phyloP scores from a whole-genome alignment of 2,888 invertebrate species.

The Oegoconia quadripuncta region DNA sequence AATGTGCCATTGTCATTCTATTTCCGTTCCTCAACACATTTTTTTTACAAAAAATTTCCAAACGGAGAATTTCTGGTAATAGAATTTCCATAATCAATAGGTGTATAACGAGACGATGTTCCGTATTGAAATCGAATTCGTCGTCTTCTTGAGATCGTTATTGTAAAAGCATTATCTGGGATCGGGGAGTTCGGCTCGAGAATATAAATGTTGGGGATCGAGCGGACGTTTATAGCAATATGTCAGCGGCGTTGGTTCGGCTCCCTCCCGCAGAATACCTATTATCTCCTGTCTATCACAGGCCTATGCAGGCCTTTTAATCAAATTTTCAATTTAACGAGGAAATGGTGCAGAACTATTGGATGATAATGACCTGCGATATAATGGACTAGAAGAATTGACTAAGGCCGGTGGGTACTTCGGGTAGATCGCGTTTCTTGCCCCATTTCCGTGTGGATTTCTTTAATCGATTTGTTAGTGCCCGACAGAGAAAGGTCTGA shows the following conservation, averaged over 20 bases:
- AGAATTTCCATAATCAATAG: constrained; percentile 50
- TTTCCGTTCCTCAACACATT: constrained; percentile 1
- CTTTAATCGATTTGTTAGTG: no score
- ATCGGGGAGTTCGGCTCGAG: constrained; percentile 49
- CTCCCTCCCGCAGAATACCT: constrained; percentile 12
- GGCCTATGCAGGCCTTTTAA: no score
- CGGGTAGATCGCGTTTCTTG: no score
- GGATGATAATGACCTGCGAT: no score
- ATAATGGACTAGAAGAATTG: no score
- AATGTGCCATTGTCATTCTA: constrained; percentile 12
- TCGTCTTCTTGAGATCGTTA: constrained; percentile 61
- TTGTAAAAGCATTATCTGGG: constrained; percentile 72
- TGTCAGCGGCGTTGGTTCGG: constrained; percentile 39
- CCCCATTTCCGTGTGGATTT: no score
- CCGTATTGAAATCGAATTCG: constrained; percentile 60
- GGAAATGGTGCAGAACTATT: no score
- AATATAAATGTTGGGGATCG: constrained; percentile 65
- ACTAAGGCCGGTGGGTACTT: no score
- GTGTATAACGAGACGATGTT: constrained; percentile 31
- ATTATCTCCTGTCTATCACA: constrained; percentile 15
- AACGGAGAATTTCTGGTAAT: constrained; percentile 24
- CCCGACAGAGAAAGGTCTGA: no score
- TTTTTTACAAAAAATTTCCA: constrained; percentile 33
- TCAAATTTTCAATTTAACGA: no score
- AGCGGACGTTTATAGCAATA: constrained; percentile 58